These are phyloP conservation scores for Callimorpha dominula DNA, from an alignment of 2,888 invertebrate species.

Conservation along the genomic window DNA sequence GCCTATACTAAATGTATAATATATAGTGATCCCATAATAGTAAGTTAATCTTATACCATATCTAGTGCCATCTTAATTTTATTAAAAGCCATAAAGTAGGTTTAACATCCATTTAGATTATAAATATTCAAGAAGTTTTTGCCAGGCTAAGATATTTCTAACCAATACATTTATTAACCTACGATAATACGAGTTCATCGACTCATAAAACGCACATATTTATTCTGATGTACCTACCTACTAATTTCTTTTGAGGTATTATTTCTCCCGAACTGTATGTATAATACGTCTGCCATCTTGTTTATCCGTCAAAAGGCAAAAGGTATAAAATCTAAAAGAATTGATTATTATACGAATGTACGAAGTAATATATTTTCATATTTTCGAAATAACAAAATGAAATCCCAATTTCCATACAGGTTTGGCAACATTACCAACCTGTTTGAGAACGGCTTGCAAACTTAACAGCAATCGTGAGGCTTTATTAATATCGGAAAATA, in stretches of 20 bases:
- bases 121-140: background rate
- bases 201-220: background rate
- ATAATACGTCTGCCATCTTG: background rate
- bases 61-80: background rate
- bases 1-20: too few relatives aligned
- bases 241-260: background rate
- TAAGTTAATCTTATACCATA: too few relatives aligned
- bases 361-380: too few relatives aligned
- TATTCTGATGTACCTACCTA: background rate
- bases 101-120: background rate
- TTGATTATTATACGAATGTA: too few relatives aligned
- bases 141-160: background rate
- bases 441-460: background rate
- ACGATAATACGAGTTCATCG: conserved; percentile 1
- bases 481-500: background rate
- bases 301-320: background rate
- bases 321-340: too few relatives aligned
- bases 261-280: background rate
- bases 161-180: background rate
- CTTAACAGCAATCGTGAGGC: background rate
- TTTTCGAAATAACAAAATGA: background rate
- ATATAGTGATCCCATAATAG: too few relatives aligned
- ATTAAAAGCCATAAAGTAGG: background rate
- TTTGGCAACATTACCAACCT: background rate
- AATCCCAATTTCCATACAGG: conserved; percentile 2